Conservation (phyloP, 2,797 vertebrate genomes). For the Myiothlypis coronata region DNA sequence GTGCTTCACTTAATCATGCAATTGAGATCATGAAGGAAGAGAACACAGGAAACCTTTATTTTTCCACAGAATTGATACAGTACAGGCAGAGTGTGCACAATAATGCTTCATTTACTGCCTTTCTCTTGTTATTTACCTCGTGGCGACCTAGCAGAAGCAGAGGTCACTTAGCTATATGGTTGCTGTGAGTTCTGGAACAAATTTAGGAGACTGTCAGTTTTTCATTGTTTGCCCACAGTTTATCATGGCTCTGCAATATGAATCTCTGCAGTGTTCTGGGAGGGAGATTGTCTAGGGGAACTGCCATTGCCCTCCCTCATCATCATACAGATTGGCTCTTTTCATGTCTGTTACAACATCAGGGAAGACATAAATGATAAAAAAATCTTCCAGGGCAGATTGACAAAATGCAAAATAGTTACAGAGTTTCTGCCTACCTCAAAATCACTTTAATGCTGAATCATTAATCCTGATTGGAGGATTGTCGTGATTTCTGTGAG, state of each 20-base stretch:
- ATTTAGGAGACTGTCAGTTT: slow-evolving; percentile 59
- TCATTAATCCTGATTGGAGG: background rate
- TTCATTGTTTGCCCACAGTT: slow-evolving; percentile 67
- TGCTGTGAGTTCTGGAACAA: slow-evolving; percentile 49
- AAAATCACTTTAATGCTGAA: background rate
- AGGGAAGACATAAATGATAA: background rate
- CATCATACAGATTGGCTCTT: background rate
- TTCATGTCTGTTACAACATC: background rate
- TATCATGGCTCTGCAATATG: slow-evolving; percentile 29
- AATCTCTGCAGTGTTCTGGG: slow-evolving; percentile 34
- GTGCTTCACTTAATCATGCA: background rate
- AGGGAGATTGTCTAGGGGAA: background rate
- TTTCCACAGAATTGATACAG: slow-evolving; percentile 64
- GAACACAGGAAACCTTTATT: slow-evolving; percentile 63
- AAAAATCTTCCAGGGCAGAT: background rate
- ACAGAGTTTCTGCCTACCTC: background rate
- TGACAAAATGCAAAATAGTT: background rate
- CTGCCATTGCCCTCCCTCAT: background rate
- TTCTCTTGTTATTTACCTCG: slow-evolving; percentile 65
- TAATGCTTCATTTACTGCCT: slow-evolving; percentile 62
- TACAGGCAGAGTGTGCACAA: slow-evolving; percentile 53
- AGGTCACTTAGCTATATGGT: slow-evolving; percentile 69
- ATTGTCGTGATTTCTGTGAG: background rate
- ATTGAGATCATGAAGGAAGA: slow-evolving; percentile 4
- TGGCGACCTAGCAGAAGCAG: slow-evolving; percentile 66